phyloP scores from a whole-genome alignment of 2,113 vertebrate species.

The Ariopsis seemanni region DNA sequence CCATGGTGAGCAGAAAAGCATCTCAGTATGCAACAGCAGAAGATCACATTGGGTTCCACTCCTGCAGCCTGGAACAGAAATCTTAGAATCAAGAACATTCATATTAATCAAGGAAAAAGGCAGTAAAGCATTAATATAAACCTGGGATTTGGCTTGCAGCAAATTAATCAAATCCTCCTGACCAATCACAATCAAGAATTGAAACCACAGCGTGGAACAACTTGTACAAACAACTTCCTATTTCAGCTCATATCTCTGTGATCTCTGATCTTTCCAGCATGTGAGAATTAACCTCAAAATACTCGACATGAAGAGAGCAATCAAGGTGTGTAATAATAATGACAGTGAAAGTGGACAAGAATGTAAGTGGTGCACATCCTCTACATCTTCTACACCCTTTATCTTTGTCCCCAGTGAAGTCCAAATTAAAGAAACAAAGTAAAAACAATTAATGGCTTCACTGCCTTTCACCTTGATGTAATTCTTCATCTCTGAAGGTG shows the following conservation, averaged over 20 bases:
- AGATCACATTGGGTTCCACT: too few relatives aligned
- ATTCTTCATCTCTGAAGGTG: conserved; percentile 49
- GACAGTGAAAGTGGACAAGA: not conserved
- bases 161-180: too few relatives aligned
- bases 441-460: conserved; percentile 56
- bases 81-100: too few relatives aligned
- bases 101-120: too few relatives aligned
- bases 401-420: conserved; percentile 36
- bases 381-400: conserved; percentile 21
- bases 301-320: not conserved
- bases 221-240: not conserved
- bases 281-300: not conserved
- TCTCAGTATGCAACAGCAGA: too few relatives aligned
- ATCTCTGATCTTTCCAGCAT: not conserved
- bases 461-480: conserved; percentile 28
- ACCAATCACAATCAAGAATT: not conserved
- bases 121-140: too few relatives aligned
- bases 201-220: not conserved
- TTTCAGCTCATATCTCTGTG: not conserved
- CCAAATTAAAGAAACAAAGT: conserved; percentile 45
- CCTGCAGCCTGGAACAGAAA: too few relatives aligned
- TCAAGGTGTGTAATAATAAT: not conserved
- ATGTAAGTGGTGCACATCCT: not conserved
- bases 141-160: too few relatives aligned
- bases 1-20: too few relatives aligned